Conservation (phyloP, 2,113 vertebrate genomes). For the Crocuta crocuta region DNA sequence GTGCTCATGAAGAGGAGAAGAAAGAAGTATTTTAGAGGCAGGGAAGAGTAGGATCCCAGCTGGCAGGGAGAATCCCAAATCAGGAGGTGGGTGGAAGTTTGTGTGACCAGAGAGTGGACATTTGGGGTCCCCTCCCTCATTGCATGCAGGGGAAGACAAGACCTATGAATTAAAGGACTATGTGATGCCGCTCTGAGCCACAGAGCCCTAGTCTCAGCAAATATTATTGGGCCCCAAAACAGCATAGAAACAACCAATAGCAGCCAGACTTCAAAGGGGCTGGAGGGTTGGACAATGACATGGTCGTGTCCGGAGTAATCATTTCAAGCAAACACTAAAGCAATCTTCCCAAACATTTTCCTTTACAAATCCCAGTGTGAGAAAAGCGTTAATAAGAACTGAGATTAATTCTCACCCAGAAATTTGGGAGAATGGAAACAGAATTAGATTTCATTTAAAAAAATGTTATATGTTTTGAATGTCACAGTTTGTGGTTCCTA, state of each 20-base stretch:
- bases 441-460: not conserved
- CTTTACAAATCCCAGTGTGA: not conserved
- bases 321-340: not conserved
- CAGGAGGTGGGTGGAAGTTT: not conserved
- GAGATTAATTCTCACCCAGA: not conserved
- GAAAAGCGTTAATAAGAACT: not conserved
- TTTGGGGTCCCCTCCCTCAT: not conserved
- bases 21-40: not conserved
- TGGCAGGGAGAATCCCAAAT: not conserved
- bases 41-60: not conserved
- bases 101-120: not conserved
- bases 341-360: not conserved
- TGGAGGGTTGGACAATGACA: not conserved
- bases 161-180: not conserved
- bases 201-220: not conserved
- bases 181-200: not conserved
- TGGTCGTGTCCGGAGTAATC: not conserved
- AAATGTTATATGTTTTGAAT: not conserved
- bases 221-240: not conserved
- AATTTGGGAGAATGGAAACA: not conserved
- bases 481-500: not conserved
- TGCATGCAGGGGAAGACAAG: not conserved
- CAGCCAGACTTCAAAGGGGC: not conserved
- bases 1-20: not conserved
- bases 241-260: not conserved